Percentiles rank a stretch among this genome's conserved stretches.
Conservation (phyloP, 2,888 invertebrate species). For the Drosophila recens region DNA sequence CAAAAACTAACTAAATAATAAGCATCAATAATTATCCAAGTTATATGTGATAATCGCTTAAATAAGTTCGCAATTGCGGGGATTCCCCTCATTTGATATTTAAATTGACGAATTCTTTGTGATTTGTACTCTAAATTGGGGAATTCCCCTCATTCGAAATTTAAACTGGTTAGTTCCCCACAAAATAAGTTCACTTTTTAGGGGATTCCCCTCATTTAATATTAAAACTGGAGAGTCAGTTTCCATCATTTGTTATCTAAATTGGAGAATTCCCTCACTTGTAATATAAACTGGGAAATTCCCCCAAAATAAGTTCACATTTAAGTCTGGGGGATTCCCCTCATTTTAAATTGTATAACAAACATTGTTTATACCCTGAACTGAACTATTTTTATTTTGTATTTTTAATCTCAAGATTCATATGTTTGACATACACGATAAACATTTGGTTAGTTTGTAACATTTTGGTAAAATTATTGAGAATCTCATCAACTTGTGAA, state of each 20-base stretch:
- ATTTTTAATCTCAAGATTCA: slow-evolving; percentile 31
- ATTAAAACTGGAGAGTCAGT: no score
- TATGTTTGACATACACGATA: slow-evolving; percentile 37
- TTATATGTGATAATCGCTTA: slow-evolving; percentile 1
- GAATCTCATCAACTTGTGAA: slow-evolving; percentile 29
- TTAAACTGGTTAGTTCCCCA: no score
- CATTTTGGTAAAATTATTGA: slow-evolving; percentile 48
- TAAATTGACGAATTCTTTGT: no score
- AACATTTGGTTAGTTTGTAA: slow-evolving; percentile 43
- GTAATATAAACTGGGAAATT: background rate
- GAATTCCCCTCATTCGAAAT: no score
- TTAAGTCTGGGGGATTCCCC: no score
- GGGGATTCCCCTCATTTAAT: no score
- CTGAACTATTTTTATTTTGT: slow-evolving; percentile 17
- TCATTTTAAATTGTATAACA: background rate
- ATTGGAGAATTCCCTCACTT: no score
- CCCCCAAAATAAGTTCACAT: no score
- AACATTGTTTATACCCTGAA: slow-evolving; percentile 1
- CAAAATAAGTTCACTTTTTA: no score
- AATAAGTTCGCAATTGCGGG: background rate
- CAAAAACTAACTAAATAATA: slow-evolving; percentile 21
- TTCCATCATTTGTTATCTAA: no score
- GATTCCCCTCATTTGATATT: no score
- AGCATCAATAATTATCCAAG: background rate
- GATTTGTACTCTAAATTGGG: no score